Evolutionary conservation across 2,888 invertebrate genomes (phyloP).

Genomic region (Nasonovia ribisnigri): DNA sequence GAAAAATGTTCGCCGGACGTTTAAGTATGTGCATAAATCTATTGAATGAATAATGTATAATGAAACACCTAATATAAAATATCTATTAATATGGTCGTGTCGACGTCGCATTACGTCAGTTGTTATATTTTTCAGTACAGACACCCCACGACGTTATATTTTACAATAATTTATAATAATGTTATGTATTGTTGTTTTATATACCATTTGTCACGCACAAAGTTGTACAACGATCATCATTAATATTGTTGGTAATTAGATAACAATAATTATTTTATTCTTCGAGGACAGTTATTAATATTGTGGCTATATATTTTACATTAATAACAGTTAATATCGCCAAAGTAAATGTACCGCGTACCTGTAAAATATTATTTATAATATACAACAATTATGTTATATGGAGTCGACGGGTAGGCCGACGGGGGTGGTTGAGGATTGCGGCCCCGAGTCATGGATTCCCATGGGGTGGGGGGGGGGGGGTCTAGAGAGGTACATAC

Average conservation of each 20-base stretch:
- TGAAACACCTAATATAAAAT: too few species aligned
- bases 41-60: too few species aligned
- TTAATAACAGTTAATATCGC: conserved; percentile 38
- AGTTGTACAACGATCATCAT: background rate
- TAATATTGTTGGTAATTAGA: conserved; percentile 28
- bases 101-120: too few species aligned
- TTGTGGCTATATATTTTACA: background rate
- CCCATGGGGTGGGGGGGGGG: background rate
- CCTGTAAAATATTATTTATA: background rate
- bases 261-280: background rate
- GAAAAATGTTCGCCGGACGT: too few species aligned
- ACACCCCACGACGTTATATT: too few species aligned
- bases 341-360: background rate
- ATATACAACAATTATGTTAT: conserved; percentile 7
- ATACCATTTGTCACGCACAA: background rate
- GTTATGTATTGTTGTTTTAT: background rate
- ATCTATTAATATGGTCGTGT: too few species aligned
- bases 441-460: background rate
- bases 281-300: conserved; percentile 14
- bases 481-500: background rate
- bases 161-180: too few species aligned
- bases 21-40: too few species aligned
- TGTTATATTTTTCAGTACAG: too few species aligned
- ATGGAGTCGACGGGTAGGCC: background rate
- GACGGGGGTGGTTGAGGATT: conserved; percentile 19